Evolutionary conservation across 2,888 invertebrate genomes (phyloP).

Genomic region (Zygaena filipendulae): DNA sequence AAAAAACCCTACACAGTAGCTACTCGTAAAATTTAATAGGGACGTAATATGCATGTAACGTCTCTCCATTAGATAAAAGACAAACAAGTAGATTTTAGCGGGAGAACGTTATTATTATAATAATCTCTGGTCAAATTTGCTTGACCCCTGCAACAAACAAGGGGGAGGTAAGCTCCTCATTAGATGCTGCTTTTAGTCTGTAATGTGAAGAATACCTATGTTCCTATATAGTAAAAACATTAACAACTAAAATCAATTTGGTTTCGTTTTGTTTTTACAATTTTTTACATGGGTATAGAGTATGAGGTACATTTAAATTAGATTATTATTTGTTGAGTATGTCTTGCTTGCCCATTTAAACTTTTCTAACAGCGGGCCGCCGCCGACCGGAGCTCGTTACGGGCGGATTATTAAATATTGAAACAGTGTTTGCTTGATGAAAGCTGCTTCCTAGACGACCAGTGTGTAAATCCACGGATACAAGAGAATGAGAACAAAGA

Average conservation of each 20-base stretch:
- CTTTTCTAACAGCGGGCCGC: conserved; percentile 47
- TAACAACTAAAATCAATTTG: no score
- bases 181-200: no score
- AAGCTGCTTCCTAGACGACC: conserved; percentile 53
- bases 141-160: conserved; percentile 30
- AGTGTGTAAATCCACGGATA: conserved; percentile 28
- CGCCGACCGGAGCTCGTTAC: conserved; percentile 58
- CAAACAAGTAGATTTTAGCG: no score
- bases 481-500: conserved; percentile 37
- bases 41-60: conserved; percentile 25
- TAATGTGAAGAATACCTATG: no score
- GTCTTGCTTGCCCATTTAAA: conserved; percentile 51
- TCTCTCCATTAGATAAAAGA: conserved; percentile 46
- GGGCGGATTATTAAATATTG: conserved; percentile 66
- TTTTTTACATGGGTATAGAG: no score
- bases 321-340: conserved; percentile 7
- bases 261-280: no score
- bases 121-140: conserved; percentile 56
- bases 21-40: no score
- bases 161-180: conserved; percentile 24
- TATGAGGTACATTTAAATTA: conserved; percentile 4
- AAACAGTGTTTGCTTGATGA: conserved; percentile 53
- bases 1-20: no score
- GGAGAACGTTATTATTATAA: no score
- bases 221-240: no score